phyloP scores from a whole-genome alignment of 2,888 invertebrate species.

The Drosophila silvestris region DNA sequence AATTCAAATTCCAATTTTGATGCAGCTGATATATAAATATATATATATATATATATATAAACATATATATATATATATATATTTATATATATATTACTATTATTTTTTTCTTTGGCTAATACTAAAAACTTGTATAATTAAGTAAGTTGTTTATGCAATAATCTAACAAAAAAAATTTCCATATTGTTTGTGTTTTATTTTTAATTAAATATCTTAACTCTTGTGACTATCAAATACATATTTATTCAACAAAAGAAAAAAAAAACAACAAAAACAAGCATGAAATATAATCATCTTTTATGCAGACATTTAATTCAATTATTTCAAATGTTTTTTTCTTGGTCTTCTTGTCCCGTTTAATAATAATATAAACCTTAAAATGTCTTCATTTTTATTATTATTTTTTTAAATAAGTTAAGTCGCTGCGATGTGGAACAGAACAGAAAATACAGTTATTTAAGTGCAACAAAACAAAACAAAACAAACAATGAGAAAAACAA shows the following conservation, averaged over 20 bases:
- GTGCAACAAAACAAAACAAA: constrained; percentile 21
- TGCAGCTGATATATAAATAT: constrained; percentile 55
- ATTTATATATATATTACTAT: constrained; percentile 10
- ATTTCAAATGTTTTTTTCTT: constrained; percentile 2
- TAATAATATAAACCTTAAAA: neutral
- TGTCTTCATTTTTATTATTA: neutral
- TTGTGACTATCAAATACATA: constrained; percentile 36
- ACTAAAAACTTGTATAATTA: neutral
- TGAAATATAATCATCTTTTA: constrained; percentile 6
- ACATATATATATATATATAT: no score
- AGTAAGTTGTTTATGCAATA: neutral
- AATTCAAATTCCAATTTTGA: constrained; percentile 9
- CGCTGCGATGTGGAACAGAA: constrained; percentile 43
- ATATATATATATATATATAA: constrained; percentile 10
- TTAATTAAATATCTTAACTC: constrained; percentile 37
- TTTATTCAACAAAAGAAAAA: constrained; percentile 12
- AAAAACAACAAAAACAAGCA: neutral
- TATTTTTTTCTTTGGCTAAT: neutral
- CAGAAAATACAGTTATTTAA: constrained; percentile 36
- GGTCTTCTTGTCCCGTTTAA: neutral
- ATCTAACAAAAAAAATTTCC: constrained; percentile 32
- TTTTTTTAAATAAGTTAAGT: constrained; percentile 30
- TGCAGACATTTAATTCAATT: neutral
- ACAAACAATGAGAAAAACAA: constrained; percentile 1
- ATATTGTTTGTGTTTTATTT: constrained; percentile 49